Percentiles rank a stretch among this genome's conserved stretches.
Evolutionary conservation across 2,113 vertebrate species (phyloP).

Genomic region (Orthonyx spaldingii): DNA sequence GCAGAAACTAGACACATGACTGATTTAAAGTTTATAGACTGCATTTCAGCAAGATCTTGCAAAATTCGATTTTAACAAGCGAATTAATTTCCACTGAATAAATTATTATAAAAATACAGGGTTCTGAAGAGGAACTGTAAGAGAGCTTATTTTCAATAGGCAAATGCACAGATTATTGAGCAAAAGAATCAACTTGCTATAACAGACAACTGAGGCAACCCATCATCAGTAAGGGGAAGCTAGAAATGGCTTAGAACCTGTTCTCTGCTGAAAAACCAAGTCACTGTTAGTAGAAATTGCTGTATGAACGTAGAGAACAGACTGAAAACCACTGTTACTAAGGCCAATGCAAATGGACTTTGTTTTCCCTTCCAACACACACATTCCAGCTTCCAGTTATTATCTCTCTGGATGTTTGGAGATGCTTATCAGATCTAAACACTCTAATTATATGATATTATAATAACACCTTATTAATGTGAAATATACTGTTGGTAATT

Average conservation of each 20-base stretch:
- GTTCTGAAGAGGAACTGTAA: neutral
- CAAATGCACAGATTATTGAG: neutral
- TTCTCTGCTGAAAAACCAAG: neutral
- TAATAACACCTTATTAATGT: neutral
- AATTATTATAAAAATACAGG: neutral
- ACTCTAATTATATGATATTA: neutral
- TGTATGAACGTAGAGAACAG: neutral
- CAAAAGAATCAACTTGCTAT: neutral
- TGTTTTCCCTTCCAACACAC: neutral
- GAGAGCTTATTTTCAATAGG: neutral
- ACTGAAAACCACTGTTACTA: neutral
- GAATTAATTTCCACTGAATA: neutral
- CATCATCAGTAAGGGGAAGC: neutral
- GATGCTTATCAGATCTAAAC: neutral
- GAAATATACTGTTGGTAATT: neutral
- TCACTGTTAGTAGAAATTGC: neutral
- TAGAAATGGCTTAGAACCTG: neutral
- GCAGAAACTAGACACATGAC: neutral
- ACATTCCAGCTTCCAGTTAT: neutral
- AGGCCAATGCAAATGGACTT: neutral
- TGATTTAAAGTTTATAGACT: neutral
- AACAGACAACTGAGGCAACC: neutral
- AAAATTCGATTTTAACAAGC: neutral
- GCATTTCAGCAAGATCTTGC: neutral
- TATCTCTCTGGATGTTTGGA: neutral